Conservation (phyloP, 2,888 invertebrate genomes). For the Chloromyia formosa region DNA sequence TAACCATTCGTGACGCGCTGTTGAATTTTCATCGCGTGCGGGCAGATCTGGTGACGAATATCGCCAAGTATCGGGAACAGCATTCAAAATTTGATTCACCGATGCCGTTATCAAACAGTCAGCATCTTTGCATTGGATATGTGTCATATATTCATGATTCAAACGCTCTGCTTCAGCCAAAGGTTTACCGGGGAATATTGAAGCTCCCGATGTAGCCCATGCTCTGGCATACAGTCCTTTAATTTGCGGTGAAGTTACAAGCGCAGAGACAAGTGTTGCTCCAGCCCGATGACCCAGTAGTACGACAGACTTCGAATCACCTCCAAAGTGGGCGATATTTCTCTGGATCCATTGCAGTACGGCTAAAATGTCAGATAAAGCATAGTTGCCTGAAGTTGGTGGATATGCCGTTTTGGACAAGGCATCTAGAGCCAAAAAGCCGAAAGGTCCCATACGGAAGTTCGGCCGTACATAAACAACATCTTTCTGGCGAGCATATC, state of each 20-base stretch:
- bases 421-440: constrained; percentile 80
- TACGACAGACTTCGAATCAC: constrained; percentile 80
- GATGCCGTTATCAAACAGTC: constrained; percentile 69
- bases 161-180: constrained; percentile 70
- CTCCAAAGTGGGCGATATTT: constrained; percentile 86
- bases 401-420: constrained; percentile 77
- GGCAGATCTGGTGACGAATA: constrained; percentile 69
- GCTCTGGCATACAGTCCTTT: constrained; percentile 77
- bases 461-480: constrained; percentile 88
- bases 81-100: constrained; percentile 70
- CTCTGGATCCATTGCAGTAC: constrained; percentile 82
- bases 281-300: constrained; percentile 87
- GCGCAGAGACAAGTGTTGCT: constrained; percentile 81
- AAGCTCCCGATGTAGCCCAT: constrained; percentile 83
- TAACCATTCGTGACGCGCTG: constrained; percentile 76
- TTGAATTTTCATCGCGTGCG: constrained; percentile 66
- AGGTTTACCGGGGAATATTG: constrained; percentile 74
- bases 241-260: constrained; percentile 69
- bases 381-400: constrained; percentile 85
- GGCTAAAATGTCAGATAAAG: constrained; percentile 79
- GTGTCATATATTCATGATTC: constrained; percentile 71
- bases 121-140: constrained; percentile 68
- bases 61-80: constrained; percentile 79
- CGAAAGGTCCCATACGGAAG: constrained; percentile 81
- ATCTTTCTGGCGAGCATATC: constrained; percentile 79